Evolutionary conservation across 1,140 invertebrate genomes (phyloP).

Genomic region (Drosophila orena): DNA sequence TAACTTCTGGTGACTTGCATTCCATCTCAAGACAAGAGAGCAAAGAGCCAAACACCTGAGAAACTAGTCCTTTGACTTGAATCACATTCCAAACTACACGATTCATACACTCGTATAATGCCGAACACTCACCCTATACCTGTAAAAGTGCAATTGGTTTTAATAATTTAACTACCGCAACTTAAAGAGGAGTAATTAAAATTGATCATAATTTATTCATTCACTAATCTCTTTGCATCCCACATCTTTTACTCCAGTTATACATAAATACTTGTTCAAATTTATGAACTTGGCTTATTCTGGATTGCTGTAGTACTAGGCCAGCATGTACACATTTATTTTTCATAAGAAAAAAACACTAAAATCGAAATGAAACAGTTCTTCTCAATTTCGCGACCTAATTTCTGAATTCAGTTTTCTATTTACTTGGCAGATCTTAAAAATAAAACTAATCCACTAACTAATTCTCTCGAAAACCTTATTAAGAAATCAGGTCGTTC

Average conservation of each 20-base stretch:
- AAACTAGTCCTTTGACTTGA: slow-evolving; percentile 11
- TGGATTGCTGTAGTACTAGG: not conserved
- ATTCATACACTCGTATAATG: not conserved
- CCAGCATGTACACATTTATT: not conserved
- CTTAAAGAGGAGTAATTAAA: not conserved
- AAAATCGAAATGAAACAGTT: not conserved
- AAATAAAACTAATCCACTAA: no score
- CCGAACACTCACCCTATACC: not conserved
- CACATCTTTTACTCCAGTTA: not conserved
- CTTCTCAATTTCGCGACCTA: not conserved
- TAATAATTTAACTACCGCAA: not conserved
- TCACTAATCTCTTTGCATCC: slow-evolving; percentile 18
- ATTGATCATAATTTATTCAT: no score
- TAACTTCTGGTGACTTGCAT: slow-evolving; percentile 10
- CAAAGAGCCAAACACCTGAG: not conserved
- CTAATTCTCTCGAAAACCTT: not conserved
- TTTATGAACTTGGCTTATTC: not conserved
- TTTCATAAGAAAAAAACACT: not conserved
- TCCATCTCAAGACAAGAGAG: slow-evolving; percentile 5
- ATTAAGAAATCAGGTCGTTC: not conserved
- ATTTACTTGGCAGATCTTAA: no score
- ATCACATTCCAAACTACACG: slow-evolving; percentile 2
- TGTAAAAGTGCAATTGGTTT: not conserved
- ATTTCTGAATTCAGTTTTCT: no score
- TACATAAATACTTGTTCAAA: not conserved